Percentiles rank a stretch among this genome's conserved stretches.
phyloP scores from a whole-genome alignment of 2,113 vertebrate species.

The Cynopterus brachyotis region DNA sequence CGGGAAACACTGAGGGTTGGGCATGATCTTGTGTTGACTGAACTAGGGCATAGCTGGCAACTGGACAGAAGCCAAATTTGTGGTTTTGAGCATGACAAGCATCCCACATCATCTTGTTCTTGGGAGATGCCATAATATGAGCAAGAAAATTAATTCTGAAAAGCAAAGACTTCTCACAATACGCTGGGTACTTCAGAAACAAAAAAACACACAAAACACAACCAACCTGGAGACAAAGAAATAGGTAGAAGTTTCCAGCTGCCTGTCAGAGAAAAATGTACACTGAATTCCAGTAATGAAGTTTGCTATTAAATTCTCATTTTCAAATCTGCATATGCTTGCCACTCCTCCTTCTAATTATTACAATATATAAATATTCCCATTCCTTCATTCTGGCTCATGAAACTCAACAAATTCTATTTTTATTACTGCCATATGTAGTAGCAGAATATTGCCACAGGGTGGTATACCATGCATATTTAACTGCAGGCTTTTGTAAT shows the following conservation, averaged over 20 bases:
- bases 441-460: conserved; percentile 91
- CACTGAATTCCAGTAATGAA: background rate
- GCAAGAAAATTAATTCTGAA: conserved; percentile 32
- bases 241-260: conserved; percentile 1
- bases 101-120: background rate
- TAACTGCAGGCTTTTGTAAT: conserved; percentile 86
- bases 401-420: background rate
- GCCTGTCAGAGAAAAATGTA: background rate
- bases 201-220: background rate
- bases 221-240: conserved; percentile 25
- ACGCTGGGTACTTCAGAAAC: background rate
- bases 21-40: background rate
- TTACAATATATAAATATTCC: conserved; percentile 40
- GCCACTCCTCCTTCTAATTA: conserved; percentile 44
- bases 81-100: background rate
- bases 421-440: conserved; percentile 82
- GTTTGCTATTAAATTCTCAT: conserved; percentile 59
- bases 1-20: conserved; percentile 17
- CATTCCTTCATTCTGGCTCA: conserved; percentile 37
- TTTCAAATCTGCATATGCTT: conserved; percentile 49
- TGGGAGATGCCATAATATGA: background rate
- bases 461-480: conserved; percentile 91
- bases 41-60: background rate
- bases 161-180: background rate
- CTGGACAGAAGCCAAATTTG: conserved; percentile 48